Evolutionary conservation across 1,140 invertebrate species (phyloP), one percentile per base, ranked within the genome.

Genomic region (Rhizoglyphus robini): DNA sequence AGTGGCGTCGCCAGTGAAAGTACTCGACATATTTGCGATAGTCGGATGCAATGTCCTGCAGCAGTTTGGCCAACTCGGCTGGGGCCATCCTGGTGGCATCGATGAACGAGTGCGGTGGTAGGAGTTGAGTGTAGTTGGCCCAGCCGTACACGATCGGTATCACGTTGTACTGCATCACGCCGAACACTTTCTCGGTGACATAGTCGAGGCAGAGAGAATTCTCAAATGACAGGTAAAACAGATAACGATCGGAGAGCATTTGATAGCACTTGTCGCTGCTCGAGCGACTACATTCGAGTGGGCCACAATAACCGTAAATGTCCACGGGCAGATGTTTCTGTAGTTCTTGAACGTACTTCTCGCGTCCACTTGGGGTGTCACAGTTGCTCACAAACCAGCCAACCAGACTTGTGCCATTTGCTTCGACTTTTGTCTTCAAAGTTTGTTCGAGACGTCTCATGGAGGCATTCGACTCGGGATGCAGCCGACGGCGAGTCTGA

Each of bases 301-400:
- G 29, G 67, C 73, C 75, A 75, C 86, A 89, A 0, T 63, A 67
- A 20, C 87, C 87, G 68, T 81, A 87, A n/a, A 85, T 76, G 72
- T 87, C 84, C 4, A 87, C 79, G 2, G 72, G 51, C 48, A 87
- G 77, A 68, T 80, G 73, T 38, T 77, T 75, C 57, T 76, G 69
- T 1, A 87, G 73, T 67, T 83, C 72, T 20, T 72, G 63, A 0
- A 80, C 82, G 69, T 81, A 84, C 0, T 74, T 47, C 67, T 81
- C 74, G 15, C 85, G 73, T 1, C 73, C 72, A 68, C 81, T 82
- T 15, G 67, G 69, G 0, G 81, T 75, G 1, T 69, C 15, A 70
- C 85, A 87, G 70, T 86, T 82, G 57, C 81, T 82, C 1, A 84
- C 81, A 66, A 85, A 79, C 83, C 83, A 85, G 0, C 79, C 79